These are phyloP conservation scores for Muraenolepis orangiensis DNA, from an alignment of 2,797 vertebrate species.

Conservation along the genomic window DNA sequence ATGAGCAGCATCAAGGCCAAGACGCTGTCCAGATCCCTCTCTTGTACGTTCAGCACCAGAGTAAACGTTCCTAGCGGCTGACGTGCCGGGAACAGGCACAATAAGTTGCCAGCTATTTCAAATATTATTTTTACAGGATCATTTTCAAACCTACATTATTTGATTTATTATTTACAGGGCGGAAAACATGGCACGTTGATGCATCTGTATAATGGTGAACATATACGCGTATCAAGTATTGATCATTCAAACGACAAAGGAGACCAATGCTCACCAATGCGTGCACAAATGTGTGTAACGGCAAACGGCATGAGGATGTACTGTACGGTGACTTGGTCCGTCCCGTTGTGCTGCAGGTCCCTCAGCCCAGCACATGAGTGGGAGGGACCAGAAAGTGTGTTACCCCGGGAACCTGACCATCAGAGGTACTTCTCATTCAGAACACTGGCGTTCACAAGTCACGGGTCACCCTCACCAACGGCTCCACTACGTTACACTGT, in stretches of 20 bases:
- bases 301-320: not conserved
- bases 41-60: slow-evolving; percentile 72
- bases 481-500: not conserved
- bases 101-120: not conserved
- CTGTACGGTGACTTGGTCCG: not conserved
- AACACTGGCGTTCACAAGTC: not conserved
- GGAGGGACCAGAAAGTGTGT: slow-evolving; percentile 57
- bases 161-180: too few species aligned
- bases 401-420: slow-evolving; percentile 88
- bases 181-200: not conserved
- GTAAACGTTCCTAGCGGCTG: not conserved
- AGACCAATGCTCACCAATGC: not conserved
- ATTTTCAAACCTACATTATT: not conserved
- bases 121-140: not conserved
- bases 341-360: slow-evolving; percentile 60
- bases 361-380: slow-evolving; percentile 48
- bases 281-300: not conserved
- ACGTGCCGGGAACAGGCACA: not conserved
- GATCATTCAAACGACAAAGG: not conserved
- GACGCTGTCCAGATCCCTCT: slow-evolving; percentile 67
- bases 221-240: not conserved
- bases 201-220: not conserved
- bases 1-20: slow-evolving; percentile 65
- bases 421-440: slow-evolving; percentile 55
- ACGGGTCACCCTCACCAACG: not conserved